Evolutionary conservation across 2,797 vertebrate genomes (phyloP), one percentile per base, ranked within the genome.

Genomic region (Dendrocincla tyrannina): DNA sequence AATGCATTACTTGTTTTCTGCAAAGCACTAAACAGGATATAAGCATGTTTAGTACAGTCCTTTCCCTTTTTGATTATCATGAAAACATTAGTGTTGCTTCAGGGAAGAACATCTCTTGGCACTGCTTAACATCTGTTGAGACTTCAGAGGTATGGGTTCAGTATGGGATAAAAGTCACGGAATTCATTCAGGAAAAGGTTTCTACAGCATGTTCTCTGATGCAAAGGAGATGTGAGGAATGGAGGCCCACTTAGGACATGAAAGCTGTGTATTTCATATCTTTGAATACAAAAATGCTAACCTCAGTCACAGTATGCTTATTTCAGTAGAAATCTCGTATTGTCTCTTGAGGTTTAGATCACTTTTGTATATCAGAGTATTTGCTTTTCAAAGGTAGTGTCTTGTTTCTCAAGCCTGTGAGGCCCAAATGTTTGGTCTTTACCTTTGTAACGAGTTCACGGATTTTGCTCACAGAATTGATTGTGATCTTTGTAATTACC

Each of bases 201-300:
- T 86, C 53, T 70, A n/a, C 22, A 28, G 35, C 11, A 39, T 35
- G 18, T 59, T 70, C 33, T 50, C 30, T 62, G 39, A 69, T 16
- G 8, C 13, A 14, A n/a, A 55, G 56, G 41, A 44, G 27, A 37
- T 9, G 7, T 2, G 24, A 93, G 46, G 46, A 68, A 30, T 8
- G 19, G 77, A 77, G 62, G 24, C n/a, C 11, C 9, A 1, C 35
- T 62, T 17, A 5, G 53, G 58, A 75, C 13, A 4, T 2, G 10
- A 37, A 59, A 64, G 49, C 27, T 25, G 11, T 1, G 8, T 37
- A 19, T 27, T 93, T 76, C 2, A 0, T 59, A 0, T 17, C 24
- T 82, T 49, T 84, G 15, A 74, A 56, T 24, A 63, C 20, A 37
- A 63, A 91, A 89, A 41, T 10, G 14, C 22, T 39, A 33, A 41